Percentiles rank a stretch among this genome's conserved stretches.
Evolutionary conservation across 2,113 vertebrate genomes (phyloP).

Genomic region (Pachyramphus minor): DNA sequence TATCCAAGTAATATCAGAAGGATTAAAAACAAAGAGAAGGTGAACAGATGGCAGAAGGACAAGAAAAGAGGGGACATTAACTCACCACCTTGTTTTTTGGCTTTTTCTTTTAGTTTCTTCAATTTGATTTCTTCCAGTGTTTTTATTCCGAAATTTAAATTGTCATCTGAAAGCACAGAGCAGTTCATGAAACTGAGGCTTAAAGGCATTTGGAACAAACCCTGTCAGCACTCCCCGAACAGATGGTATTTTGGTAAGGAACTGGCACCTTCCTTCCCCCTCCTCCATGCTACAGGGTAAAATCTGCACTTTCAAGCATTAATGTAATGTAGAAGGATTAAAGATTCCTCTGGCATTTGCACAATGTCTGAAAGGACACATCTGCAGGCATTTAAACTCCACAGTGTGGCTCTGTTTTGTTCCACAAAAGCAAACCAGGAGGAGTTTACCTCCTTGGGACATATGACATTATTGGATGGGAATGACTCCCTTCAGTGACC

Average conservation of each 20-base stretch:
- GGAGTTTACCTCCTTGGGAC: background rate
- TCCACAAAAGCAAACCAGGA: background rate
- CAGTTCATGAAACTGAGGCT: background rate
- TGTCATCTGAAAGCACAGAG: conserved; percentile 71
- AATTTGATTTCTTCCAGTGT: conserved; percentile 90
- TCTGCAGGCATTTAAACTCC: background rate
- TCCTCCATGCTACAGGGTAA: background rate
- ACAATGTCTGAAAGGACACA: background rate
- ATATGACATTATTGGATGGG: accelerated
- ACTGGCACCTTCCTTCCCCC: background rate
- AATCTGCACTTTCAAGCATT: background rate
- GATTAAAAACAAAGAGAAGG: background rate
- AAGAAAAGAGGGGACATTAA: background rate
- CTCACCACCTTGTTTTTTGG: conserved; percentile 80
- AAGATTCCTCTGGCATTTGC: background rate
- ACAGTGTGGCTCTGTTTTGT: background rate
- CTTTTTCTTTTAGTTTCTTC: conserved; percentile 87
- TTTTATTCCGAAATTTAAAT: conserved; percentile 89
- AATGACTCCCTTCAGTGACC: background rate
- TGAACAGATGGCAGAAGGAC: background rate
- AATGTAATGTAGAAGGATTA: background rate
- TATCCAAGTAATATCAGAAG: background rate
- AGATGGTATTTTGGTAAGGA: background rate
- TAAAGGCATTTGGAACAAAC: background rate
- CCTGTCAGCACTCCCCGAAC: accelerated